phyloP scores from a whole-genome alignment of 2,113 vertebrate genomes.

The Siniperca chuatsi region DNA sequence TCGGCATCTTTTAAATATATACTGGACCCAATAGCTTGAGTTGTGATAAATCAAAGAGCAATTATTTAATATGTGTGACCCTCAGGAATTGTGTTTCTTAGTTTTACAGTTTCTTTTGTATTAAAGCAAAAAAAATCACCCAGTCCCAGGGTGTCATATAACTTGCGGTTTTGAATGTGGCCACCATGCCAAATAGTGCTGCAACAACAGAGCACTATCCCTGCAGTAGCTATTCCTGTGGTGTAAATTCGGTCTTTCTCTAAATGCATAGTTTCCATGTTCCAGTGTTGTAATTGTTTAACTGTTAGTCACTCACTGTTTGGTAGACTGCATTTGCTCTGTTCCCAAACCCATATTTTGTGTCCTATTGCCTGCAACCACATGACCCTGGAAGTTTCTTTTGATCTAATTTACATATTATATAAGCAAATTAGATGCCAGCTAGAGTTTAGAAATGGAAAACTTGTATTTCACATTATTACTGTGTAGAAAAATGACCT shows the following conservation, averaged over 20 bases:
- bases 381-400: neutral
- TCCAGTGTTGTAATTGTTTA: neutral
- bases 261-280: conserved; percentile 6
- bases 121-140: neutral
- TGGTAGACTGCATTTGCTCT: conserved; percentile 2
- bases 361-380: neutral
- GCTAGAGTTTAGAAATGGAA: neutral
- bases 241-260: neutral
- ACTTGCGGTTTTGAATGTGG: neutral
- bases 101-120: neutral
- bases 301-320: neutral
- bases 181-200: neutral
- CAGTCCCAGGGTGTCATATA: neutral
- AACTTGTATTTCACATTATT: neutral
- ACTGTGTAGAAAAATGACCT: neutral
- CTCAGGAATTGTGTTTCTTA: neutral
- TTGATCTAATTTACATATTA: neutral
- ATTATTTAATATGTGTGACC: neutral
- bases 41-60: neutral
- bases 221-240: neutral
- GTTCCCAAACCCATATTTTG: neutral
- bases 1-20: neutral
- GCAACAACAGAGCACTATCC: neutral
- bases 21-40: neutral
- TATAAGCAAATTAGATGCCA: neutral